phyloP scores from a whole-genome alignment of 1,140 invertebrate species.

The Drosophila pseudoobscura region DNA sequence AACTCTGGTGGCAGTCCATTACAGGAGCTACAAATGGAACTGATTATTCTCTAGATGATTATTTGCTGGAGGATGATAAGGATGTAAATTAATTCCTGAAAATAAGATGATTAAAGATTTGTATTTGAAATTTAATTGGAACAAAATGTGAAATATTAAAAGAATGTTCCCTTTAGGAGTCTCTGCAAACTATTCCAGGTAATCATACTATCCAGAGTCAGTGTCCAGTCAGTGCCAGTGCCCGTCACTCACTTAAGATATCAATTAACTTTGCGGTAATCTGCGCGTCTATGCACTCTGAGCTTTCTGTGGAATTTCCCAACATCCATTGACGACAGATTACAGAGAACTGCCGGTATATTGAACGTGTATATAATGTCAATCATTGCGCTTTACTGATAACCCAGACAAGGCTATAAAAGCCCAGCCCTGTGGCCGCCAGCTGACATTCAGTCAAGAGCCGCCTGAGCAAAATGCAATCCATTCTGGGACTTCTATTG shows the following conservation, averaged over 20 bases:
- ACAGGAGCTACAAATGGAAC: not conserved
- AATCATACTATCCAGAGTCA: too few relatives aligned
- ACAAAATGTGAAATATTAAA: too few relatives aligned
- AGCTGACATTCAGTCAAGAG: constrained; percentile 32
- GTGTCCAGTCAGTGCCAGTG: too few relatives aligned
- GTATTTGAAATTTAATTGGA: not conserved
- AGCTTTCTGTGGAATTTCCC: constrained; percentile 23
- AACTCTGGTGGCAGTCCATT: constrained; percentile 5
- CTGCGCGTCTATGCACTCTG: not conserved
- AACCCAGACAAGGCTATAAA: constrained; percentile 36
- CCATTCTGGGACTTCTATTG: constrained; percentile 21
- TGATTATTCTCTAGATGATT: not conserved
- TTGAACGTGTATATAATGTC: not conserved
- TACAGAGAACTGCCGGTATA: too few relatives aligned
- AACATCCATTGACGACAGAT: not conserved
- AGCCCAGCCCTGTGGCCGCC: constrained; percentile 3
- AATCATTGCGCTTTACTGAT: constrained; percentile 17
- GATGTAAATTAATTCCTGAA: too few relatives aligned
- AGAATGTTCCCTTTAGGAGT: too few relatives aligned
- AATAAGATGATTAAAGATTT: too few relatives aligned
- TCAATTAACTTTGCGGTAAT: not conserved
- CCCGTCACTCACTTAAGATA: not conserved
- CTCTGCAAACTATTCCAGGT: too few relatives aligned
- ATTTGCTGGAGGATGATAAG: too few relatives aligned
- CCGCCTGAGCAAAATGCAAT: constrained; percentile 29